A percentile compares a stretch with the other conserved stretches of the same genome.
Evolutionary conservation across 2,113 vertebrate genomes (phyloP).

Genomic region (Fulmarus glacialis): DNA sequence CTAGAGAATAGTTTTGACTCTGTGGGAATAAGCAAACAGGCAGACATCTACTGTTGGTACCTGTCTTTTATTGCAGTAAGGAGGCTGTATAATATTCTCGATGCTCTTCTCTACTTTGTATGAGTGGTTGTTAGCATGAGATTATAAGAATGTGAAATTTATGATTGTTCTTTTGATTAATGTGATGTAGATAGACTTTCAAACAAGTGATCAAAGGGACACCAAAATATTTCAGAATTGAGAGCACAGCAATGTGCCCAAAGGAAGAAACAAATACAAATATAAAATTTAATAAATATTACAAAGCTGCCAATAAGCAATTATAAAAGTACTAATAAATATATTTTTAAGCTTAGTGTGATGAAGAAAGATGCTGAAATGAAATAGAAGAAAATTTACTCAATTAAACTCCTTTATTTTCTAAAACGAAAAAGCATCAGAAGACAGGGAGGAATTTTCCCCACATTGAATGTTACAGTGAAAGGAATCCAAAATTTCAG

Average conservation of each 20-base stretch:
- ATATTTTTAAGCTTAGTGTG: not conserved
- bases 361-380: not conserved
- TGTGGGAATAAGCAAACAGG: not conserved
- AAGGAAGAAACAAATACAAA: not conserved
- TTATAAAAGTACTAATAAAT: not conserved
- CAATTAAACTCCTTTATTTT: not conserved
- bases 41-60: not conserved
- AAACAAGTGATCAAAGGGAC: not conserved
- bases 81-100: not conserved
- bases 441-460: not conserved
- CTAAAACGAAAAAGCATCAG: not conserved
- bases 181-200: not conserved
- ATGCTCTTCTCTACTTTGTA: not conserved
- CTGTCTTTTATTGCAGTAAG: not conserved
- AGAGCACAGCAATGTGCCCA: not conserved
- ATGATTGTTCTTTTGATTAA: not conserved
- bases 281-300: not conserved
- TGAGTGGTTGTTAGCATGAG: not conserved
- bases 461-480: not conserved
- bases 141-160: not conserved
- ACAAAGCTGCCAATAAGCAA: not conserved
- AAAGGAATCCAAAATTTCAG: constrained; percentile 24
- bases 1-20: not conserved
- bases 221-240: not conserved
- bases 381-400: not conserved